Evolutionary conservation across 2,113 vertebrate species (phyloP), one percentile per base, ranked within the genome.

Genomic region (Fregata magnificens): DNA sequence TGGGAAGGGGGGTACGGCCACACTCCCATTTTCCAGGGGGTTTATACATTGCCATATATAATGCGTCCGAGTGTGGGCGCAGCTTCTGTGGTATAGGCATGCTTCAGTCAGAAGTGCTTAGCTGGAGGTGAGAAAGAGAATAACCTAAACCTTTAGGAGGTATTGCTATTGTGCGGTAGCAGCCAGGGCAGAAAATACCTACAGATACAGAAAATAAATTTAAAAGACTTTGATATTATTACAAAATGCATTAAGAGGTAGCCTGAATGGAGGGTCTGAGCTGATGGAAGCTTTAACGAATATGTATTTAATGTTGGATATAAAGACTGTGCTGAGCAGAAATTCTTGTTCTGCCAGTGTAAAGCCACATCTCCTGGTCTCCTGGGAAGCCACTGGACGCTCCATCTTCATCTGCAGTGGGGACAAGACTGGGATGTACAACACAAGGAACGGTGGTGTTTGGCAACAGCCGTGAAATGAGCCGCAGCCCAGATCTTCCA

Each of bases 21-120:
- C 36, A 1, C 3, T 47, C 22, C 25, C 2, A 0, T n/a, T 53
- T 38, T 25, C 47, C 28, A 1, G n/a, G 38, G 28, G 5, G 2
- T 25, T 61, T 19, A 2, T 40, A 13, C 31, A 3, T 4, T 28
- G 52, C 65, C 22, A 0, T 2, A 29, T 20, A 20, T 20, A 45
- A 47, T 47, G 45, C 19, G 55, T 38, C 66, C 5, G 2, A 26
- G 14, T 2, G 34, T 6, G 40, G 45, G 7, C 3, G 2, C 71
- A 49, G 77, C 44, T 44, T 10, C 25, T 28, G 15, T 5, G 45
- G 25, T 32, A 8, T 0, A 5, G 24, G 62, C 4, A 2, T 32
- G 47, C 20, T 81, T 58, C 32, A 9, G 58, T 5, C 47, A 13
- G 67, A 19, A 69, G 26, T 7, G n/a, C 50, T 74, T 8, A 2